Evolutionary conservation across 2,888 invertebrate species (phyloP).

Genomic region (Allolobophora icterica): DNA sequence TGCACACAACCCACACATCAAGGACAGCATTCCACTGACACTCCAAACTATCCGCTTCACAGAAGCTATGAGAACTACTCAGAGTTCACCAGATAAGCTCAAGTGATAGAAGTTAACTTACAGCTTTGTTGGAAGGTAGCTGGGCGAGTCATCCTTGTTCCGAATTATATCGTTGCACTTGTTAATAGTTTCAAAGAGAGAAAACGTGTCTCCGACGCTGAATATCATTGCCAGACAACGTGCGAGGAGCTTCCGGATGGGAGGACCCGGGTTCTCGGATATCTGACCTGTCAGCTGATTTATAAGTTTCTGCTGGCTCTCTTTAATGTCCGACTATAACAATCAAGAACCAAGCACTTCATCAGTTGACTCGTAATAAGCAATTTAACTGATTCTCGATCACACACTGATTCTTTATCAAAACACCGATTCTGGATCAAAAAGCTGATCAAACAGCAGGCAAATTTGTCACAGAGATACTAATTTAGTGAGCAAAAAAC

Average conservation of each 20-base stretch:
- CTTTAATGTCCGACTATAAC: slow-evolving; percentile 90
- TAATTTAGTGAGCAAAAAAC: neutral
- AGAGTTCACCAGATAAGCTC: neutral
- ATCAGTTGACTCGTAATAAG: no score
- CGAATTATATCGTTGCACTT: slow-evolving; percentile 96
- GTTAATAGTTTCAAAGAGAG: slow-evolving; percentile 95
- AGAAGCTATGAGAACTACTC: neutral
- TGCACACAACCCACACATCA: neutral
- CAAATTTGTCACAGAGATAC: neutral
- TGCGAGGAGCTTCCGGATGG: slow-evolving; percentile 88
- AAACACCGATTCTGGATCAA: neutral
- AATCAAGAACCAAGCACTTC: slow-evolving; percentile 39
- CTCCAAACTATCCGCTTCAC: neutral
- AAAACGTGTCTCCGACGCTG: slow-evolving; percentile 94
- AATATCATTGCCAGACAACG: slow-evolving; percentile 90
- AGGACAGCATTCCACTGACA: neutral
- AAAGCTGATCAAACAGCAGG: neutral
- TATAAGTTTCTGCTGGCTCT: slow-evolving; percentile 91
- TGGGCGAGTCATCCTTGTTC: slow-evolving; percentile 96
- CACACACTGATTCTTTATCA: neutral
- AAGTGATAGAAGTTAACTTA: slow-evolving; percentile 69
- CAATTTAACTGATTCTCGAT: no score
- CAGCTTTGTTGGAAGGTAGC: slow-evolving; percentile 91
- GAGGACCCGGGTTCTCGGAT: slow-evolving; percentile 86
- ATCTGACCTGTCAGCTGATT: slow-evolving; percentile 89